Evolutionary conservation across 2,888 invertebrate species (phyloP).

Genomic region (Cephus rjabovi): DNA sequence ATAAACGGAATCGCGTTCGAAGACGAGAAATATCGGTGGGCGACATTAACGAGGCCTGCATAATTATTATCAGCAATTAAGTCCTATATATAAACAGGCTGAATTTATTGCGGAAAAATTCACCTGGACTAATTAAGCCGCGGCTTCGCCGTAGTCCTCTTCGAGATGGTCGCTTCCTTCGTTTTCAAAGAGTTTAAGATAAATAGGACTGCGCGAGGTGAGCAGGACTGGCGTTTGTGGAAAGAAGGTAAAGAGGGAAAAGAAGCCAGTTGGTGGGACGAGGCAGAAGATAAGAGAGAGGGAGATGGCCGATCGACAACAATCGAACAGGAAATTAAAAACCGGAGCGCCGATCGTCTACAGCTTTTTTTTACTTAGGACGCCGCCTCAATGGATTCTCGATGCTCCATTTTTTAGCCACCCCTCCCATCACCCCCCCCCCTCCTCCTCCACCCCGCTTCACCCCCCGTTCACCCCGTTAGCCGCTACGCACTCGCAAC

Average conservation of each 20-base stretch:
- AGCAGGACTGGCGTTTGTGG: neutral
- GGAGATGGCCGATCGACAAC: conserved; percentile 23
- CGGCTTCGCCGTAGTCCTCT: too few relatives aligned
- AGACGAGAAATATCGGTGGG: too few relatives aligned
- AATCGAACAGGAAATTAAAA: conserved; percentile 54
- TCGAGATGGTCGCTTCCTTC: too few relatives aligned
- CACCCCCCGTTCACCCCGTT: neutral
- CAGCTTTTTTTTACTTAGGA: conserved; percentile 31
- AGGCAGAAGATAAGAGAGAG: conserved; percentile 12
- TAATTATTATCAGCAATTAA: too few relatives aligned
- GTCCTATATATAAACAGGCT: too few relatives aligned
- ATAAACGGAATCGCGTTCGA: too few relatives aligned
- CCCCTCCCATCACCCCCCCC: neutral
- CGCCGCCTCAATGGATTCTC: conserved; percentile 25
- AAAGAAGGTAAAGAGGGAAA: conserved; percentile 2
- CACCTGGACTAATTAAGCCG: too few relatives aligned
- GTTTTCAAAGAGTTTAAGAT: too few relatives aligned
- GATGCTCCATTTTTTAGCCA: conserved; percentile 19
- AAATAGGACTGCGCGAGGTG: too few relatives aligned
- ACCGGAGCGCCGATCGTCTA: conserved; percentile 18
- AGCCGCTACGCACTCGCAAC: conserved; percentile 3
- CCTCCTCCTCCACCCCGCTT: neutral
- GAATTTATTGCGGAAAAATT: too few relatives aligned
- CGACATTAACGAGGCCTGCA: too few relatives aligned
- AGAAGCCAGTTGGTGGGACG: neutral